Base-by-base conservation (phyloP, 2,888 invertebrate species). In the Amiota minor region DNA sequence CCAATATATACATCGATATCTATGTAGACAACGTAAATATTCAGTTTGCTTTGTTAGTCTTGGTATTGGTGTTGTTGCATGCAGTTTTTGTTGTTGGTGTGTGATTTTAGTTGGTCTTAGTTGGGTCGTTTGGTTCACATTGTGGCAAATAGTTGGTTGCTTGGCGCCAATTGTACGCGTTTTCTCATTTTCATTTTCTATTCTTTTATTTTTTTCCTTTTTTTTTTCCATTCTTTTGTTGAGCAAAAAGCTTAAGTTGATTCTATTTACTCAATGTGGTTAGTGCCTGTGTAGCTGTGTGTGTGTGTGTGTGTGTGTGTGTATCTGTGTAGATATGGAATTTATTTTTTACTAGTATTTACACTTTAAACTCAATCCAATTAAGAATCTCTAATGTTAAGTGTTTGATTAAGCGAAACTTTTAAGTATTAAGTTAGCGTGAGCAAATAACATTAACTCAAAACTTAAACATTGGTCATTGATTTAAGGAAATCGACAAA, bases 361-460 rank as follows among this genome's bases (percentile, higher is more conserved):
- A 20, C 67, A 65, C 65, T 65, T 65, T 49, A 65, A 65, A 65
- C 65, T 47, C 65, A 65, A 65, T 65, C 65, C 65, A 65, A 65
- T 65, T 65, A 65, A 11, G 46, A 65, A 65, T 65, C 47, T 65
- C 47, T 65, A 65, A 65, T 65, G 47, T 49, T 20, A n/a, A 65
- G 65, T 35, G 35, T 65, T 65, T 65, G 65, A 65, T 47, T 46
- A 65, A 65, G 65, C 65, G 46, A 11, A 65, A 47, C 65, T 47
- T 65, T 35, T 65, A 65, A 65, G 65, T 16, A 65, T 65, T 46
- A 65, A 16, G 35, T 65, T 65, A 8, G 35, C 35, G 35, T 35
- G 35, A 35, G 35, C 6, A 35, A 35, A 35, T 35, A 35, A 35
- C 2, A 35, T 35, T 35, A 35, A 35, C 35, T 35, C 35, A 35